Evolutionary conservation across 2,113 vertebrate species (phyloP).

Genomic region (Oreocharis arfaki): DNA sequence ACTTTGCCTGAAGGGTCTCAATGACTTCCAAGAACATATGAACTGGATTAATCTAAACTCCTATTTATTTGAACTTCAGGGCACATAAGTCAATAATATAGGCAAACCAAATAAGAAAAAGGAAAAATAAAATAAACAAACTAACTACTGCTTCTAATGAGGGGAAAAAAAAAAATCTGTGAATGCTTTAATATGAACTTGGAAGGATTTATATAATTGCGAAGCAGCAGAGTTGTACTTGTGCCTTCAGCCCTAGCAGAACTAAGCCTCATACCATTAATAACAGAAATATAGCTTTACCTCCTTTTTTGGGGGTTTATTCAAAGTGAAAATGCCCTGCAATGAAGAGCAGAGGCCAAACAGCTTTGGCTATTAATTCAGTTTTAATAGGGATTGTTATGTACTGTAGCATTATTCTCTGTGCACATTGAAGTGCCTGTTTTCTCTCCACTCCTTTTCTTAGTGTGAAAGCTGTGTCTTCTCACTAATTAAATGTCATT

Average conservation of each 20-base stretch:
- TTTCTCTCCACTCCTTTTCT: slow-evolving; percentile 34
- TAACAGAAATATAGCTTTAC: slow-evolving; percentile 14
- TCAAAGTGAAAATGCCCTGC: slow-evolving; percentile 13
- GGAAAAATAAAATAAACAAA: rapidly evolving
- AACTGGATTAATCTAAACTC: background rate
- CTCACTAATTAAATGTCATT: slow-evolving; percentile 76
- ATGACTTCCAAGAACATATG: background rate
- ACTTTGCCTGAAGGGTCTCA: background rate
- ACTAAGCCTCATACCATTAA: slow-evolving; percentile 27
- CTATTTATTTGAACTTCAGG: background rate
- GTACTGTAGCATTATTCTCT: slow-evolving; percentile 28
- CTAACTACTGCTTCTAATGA: background rate
- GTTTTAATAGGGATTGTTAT: slow-evolving; percentile 55
- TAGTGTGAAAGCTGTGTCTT: slow-evolving; percentile 65
- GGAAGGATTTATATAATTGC: background rate
- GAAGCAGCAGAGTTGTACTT: background rate
- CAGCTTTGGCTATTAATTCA: slow-evolving; percentile 43
- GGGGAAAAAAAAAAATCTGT: background rate
- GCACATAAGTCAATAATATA: background rate
- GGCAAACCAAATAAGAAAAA: background rate
- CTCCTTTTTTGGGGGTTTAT: slow-evolving; percentile 5
- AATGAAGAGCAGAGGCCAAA: slow-evolving; percentile 44
- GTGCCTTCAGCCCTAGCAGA: slow-evolving; percentile 21
- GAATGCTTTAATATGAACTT: background rate
- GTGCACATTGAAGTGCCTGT: background rate